Evolutionary conservation across 2,113 vertebrate species (phyloP), one percentile per base, ranked within the genome.

Genomic region (Crotalus tigris): DNA sequence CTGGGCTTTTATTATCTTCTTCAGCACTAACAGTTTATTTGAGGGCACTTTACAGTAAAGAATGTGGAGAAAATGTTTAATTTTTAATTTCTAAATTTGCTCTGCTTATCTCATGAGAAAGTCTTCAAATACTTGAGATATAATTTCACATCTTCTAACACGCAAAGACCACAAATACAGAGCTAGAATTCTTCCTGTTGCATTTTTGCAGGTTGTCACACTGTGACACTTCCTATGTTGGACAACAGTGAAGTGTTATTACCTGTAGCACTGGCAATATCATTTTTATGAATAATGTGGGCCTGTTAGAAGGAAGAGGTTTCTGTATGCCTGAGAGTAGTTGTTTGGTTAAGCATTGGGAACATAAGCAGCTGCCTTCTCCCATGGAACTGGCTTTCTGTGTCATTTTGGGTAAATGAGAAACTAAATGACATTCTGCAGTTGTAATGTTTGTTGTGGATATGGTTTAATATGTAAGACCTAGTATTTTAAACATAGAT

Each of bases 131-230:
- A 39, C 2, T 64, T 44, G 19, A 19, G 39, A 19, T 26, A 39
- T 39, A 91, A 54, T 24, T 51, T 92, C 44, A 86, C 81, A 92
- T 12, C 26, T 86, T 44, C 39, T 53, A 19, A 21, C 11, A 51
- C 33, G 69, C 0, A 0, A 2, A 95, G 39, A 39, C 6, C 55
- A 23, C 44, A 93, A 39, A 15, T 3, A 0, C 11, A 49, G 53
- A 39, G 93, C 39, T 44, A 94, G 44, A 95, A 91, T 6, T 91
- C 88, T 95, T 93, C 26, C 69, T 39, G 88, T 51, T 90, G 24
- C 23, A 59, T 49, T 93, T 81, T 33, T 90, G 55, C 29, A 58
- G 8, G 12, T 7, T 64, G 61, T 61, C 85, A 39, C 29, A 86
- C 21, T 86, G 11, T 55, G 75, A 1, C 21, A 69, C 64, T 88